A percentile compares a stretch with the other conserved stretches of the same genome.
Evolutionary conservation across 2,113 vertebrate species (phyloP).

Genomic region (Myodes glareolus): DNA sequence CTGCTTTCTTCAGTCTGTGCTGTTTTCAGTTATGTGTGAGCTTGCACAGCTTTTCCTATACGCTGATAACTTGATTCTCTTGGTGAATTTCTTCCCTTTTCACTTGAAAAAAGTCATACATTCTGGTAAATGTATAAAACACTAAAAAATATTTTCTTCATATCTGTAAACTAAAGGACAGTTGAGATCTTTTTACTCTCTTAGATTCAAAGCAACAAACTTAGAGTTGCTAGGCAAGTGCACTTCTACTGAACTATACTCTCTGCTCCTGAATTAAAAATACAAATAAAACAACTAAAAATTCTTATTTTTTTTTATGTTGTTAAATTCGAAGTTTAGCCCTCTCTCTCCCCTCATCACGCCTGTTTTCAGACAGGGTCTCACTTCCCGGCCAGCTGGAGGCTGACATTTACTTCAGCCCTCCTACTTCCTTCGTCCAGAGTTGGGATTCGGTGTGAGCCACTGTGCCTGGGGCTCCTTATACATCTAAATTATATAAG

Average conservation of each 20-base stretch:
- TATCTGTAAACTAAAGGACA: background rate
- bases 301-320: background rate
- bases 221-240: background rate
- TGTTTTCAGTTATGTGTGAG: background rate
- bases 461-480: background rate
- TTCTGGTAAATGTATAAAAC: slow-evolving; percentile 20
- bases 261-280: background rate
- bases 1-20: background rate
- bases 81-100: slow-evolving; percentile 17
- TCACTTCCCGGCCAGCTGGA: background rate
- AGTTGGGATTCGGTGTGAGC: background rate
- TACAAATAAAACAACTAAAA: background rate
- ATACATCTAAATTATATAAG: background rate
- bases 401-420: background rate
- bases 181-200: background rate
- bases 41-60: background rate
- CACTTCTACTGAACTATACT: background rate
- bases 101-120: background rate
- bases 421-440: background rate
- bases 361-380: background rate
- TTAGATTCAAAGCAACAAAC: background rate
- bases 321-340: background rate
- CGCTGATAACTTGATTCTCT: slow-evolving; percentile 20
- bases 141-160: background rate
- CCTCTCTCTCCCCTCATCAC: background rate